Conservation (phyloP, 2,113 vertebrate genomes). For the Axis porcinus region DNA sequence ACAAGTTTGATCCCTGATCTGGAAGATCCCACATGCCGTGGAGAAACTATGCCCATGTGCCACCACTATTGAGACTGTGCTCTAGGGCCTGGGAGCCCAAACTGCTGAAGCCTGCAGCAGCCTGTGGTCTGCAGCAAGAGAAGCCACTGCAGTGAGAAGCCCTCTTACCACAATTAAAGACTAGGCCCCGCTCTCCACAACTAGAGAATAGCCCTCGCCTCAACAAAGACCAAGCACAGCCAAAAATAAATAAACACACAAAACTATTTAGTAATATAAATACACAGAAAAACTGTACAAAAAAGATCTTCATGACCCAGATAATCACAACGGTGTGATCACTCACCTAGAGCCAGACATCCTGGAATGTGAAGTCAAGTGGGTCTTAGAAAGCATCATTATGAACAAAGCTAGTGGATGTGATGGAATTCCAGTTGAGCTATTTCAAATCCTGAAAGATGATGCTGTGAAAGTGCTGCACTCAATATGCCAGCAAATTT, state of each 20-base stretch:
- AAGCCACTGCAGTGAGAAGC: neutral
- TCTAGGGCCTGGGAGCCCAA: neutral
- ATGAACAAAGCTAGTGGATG: too few species aligned
- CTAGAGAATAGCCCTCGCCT: neutral
- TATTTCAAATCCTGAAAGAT: too few species aligned
- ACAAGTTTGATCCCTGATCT: neutral
- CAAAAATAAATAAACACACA: neutral
- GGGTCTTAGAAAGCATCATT: too few species aligned
- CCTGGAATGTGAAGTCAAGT: too few species aligned
- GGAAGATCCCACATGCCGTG: neutral
- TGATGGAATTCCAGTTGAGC: too few species aligned
- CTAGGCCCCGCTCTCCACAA: neutral
- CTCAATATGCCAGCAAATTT: too few species aligned
- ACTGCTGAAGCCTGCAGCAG: neutral
- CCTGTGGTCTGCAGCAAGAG: neutral
- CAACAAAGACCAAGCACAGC: neutral
- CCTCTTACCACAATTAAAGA: neutral
- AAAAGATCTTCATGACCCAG: too few species aligned
- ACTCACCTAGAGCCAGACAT: too few species aligned
- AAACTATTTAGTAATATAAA: neutral
- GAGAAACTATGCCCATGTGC: neutral
- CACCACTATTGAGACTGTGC: neutral
- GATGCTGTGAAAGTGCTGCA: too few species aligned
- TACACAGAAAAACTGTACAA: too few species aligned
- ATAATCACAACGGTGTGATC: too few species aligned